A percentile compares a stretch with the other conserved stretches of the same genome.
Conservation (phyloP, 2,113 vertebrate genomes). For the Pangasianodon gigas region DNA sequence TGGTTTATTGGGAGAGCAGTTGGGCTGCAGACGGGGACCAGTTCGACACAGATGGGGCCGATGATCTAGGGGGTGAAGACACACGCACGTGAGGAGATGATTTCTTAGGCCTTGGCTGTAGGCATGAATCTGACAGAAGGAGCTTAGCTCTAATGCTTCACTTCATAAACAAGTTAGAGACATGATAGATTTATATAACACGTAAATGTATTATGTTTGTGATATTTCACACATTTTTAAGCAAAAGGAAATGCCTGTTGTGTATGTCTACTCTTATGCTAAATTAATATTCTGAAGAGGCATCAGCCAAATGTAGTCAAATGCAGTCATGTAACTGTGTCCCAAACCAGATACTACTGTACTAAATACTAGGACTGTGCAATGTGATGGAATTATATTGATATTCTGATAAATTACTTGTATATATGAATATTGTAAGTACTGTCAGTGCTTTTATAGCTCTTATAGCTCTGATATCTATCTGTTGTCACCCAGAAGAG, state of each 20-base stretch:
- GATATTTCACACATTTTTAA: not conserved
- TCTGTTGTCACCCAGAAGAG: not conserved
- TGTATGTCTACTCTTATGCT: not conserved
- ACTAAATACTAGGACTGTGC: not conserved
- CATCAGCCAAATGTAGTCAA: not conserved
- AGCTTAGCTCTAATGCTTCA: slow-evolving; percentile 42
- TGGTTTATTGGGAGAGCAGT: slow-evolving; percentile 21
- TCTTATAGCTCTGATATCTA: not conserved
- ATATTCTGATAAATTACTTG: not conserved
- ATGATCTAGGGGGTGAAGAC: slow-evolving; percentile 35
- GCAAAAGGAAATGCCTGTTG: not conserved
- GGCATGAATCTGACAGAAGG: slow-evolving; percentile 42
- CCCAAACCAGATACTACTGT: not conserved
- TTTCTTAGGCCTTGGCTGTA: slow-evolving; percentile 40
- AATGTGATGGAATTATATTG: not conserved
- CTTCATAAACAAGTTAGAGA: slow-evolving; percentile 29
- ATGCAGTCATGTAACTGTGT: not conserved
- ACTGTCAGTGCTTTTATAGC: not conserved
- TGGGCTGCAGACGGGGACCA: slow-evolving; percentile 30
- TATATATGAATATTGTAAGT: not conserved
- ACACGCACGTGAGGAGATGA: slow-evolving; percentile 22
- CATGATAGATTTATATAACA: not conserved
- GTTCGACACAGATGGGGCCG: slow-evolving; percentile 33
- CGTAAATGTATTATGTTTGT: not conserved
- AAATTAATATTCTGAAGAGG: not conserved